Conservation (phyloP, 1,140 invertebrate species). For the Papilio polytes region DNA sequence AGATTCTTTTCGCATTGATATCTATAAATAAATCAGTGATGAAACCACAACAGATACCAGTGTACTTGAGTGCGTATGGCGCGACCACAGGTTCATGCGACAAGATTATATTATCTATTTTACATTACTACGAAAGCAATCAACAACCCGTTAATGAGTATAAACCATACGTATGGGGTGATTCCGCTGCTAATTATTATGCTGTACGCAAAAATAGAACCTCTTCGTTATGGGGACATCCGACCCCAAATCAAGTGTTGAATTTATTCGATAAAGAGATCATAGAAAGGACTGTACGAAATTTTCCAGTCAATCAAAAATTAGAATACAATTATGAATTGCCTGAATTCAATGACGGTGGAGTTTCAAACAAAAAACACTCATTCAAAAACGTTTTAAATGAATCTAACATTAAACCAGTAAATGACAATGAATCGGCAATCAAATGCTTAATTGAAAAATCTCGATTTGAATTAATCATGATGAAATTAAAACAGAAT, state of each 20-base stretch:
- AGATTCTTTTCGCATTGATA: conserved; percentile 85
- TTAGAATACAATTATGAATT: conserved; percentile 69
- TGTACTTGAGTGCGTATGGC: conserved; percentile 89
- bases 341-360: conserved; percentile 45
- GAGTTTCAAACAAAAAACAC: conserved; percentile 41
- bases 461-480: conserved; percentile 50
- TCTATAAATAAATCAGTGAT: conserved; percentile 86
- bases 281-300: conserved; percentile 87
- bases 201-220: conserved; percentile 86
- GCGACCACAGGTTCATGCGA: conserved; percentile 87
- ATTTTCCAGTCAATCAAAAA: conserved; percentile 85
- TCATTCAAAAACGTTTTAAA: conserved; percentile 53
- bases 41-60: conserved; percentile 86
- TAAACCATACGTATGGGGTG: conserved; percentile 92
- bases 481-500: conserved; percentile 47
- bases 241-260: conserved; percentile 88
- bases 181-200: conserved; percentile 90
- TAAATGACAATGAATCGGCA: conserved; percentile 56
- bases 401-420: conserved; percentile 46
- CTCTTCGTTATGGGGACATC: conserved; percentile 87
- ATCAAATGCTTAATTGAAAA: conserved; percentile 57
- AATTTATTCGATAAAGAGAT: conserved; percentile 87
- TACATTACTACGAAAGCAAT: conserved; percentile 86
- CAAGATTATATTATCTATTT: conserved; percentile 85
- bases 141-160: conserved; percentile 86